phyloP scores from a whole-genome alignment of 2,797 vertebrate species.

The Sarcoramphus papa region DNA sequence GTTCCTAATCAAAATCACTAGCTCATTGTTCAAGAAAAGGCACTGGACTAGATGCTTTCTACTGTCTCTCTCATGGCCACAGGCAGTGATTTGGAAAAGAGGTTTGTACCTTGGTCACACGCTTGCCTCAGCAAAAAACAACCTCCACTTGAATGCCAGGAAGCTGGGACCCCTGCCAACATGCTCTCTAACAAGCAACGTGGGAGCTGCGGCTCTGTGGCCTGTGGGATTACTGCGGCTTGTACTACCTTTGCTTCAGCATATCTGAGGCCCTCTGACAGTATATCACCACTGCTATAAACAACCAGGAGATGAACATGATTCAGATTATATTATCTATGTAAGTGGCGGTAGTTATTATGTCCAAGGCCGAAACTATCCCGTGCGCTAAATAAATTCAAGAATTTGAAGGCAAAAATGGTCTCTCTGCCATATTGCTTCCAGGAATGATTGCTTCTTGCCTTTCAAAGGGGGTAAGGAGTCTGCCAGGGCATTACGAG shows the following conservation, averaged over 20 bases:
- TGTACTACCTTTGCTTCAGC: neutral
- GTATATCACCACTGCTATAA: neutral
- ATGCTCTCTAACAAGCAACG: neutral
- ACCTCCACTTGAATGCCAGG: neutral
- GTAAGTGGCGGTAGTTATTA: neutral
- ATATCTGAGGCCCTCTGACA: neutral
- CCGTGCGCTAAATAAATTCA: neutral
- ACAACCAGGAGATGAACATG: neutral
- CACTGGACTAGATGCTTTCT: neutral
- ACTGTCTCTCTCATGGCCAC: neutral
- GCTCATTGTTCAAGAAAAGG: neutral
- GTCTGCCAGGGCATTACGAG: rapidly evolving
- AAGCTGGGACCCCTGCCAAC: neutral
- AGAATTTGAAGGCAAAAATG: neutral
- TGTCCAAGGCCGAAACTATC: neutral
- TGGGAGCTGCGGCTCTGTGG: neutral
- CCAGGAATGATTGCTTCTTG: neutral
- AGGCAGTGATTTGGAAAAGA: neutral
- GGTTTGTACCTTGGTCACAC: neutral
- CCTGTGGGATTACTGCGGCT: neutral
- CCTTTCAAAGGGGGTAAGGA: neutral
- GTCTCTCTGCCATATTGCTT: neutral
- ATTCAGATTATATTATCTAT: neutral
- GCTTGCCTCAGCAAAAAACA: neutral
- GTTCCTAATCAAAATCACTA: neutral